Evolutionary conservation across 2,888 invertebrate species (phyloP), one percentile per base, ranked within the genome.

Genomic region (Tridacna crocea): DNA sequence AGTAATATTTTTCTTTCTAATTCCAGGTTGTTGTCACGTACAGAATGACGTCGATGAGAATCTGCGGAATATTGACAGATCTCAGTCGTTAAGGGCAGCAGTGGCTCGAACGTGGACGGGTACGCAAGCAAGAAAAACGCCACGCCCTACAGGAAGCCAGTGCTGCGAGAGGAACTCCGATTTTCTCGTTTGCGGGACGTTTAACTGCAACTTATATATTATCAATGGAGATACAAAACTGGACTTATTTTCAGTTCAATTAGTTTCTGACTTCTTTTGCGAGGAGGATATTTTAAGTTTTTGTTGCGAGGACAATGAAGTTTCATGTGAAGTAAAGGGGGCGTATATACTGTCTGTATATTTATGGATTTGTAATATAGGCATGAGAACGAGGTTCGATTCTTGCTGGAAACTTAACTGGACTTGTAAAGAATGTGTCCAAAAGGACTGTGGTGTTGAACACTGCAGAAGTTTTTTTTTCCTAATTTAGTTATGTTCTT

Each of bases 21-120:
- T 70, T 85, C 47, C 85, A 85, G 85, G 85, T 81, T 85, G 85
- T 85, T 83, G 85, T 85, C 77, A 81, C 78, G 79, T 83, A 81
- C 74, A 61, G 72, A 66, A 26, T n/a, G 55, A 70, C 51, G 22
- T 75, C 63, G 22, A 61, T 51, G 70, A 51, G 26, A 51, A 70
- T 70, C 70, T 26, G 70, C 11, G 55, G 2, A 6, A 10, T 13
- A 61, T 70, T n/a, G 48, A 70, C 70, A n/a, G 51, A 48, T 61
- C 61, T 22, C 61, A 19, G 36, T 15, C 55, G 55, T 19, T 15
- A 55, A 55, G 19, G 51, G 55, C 17, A 19, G 55, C 55, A 19
- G 15, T 19, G 55, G 55, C 15, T 55, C 55, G 17, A 55, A 55
- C 19, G 6, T 19, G 15, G 55, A 55, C 15, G 19, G 55, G 55